These are phyloP conservation scores for Sericinus montela DNA, from an alignment of 2,888 invertebrate species.

Conservation along the genomic window DNA sequence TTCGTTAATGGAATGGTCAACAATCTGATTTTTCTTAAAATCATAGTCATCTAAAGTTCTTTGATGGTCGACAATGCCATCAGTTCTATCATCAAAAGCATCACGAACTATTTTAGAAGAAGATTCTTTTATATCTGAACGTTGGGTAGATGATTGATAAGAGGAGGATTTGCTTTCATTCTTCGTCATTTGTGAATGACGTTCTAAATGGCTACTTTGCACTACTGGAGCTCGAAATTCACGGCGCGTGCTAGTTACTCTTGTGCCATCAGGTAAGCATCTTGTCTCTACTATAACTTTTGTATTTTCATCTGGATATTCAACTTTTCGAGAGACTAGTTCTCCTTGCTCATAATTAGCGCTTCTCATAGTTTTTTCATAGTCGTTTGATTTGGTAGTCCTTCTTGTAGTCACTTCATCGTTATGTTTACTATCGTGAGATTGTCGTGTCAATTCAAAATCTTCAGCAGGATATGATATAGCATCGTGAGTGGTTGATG, in stretches of 20 bases:
- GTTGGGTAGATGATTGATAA: slow-evolving; percentile 43
- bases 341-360: slow-evolving; percentile 55
- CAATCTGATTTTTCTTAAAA: slow-evolving; percentile 26
- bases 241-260: slow-evolving; percentile 83
- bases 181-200: slow-evolving; percentile 43
- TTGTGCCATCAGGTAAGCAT: slow-evolving; percentile 82
- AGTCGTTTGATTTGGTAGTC: slow-evolving; percentile 38
- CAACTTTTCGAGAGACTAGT: slow-evolving; percentile 77
- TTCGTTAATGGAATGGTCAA: slow-evolving; percentile 17
- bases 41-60: slow-evolving; percentile 55
- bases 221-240: slow-evolving; percentile 74
- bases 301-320: slow-evolving; percentile 83
- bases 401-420: slow-evolving; percentile 37
- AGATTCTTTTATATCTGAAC: slow-evolving; percentile 43
- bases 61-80: slow-evolving; percentile 58
- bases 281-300: slow-evolving; percentile 83
- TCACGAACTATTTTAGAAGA: slow-evolving; percentile 42
- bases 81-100: slow-evolving; percentile 34
- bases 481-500: slow-evolving; percentile 52
- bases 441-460: slow-evolving; percentile 38
- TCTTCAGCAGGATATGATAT: slow-evolving; percentile 55
- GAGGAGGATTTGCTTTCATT: slow-evolving; percentile 47
- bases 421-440: slow-evolving; percentile 33
- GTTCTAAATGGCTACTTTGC: slow-evolving; percentile 53
- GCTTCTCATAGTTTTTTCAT: slow-evolving; percentile 38